A percentile compares a stretch with the other conserved stretches of the same genome.
phyloP scores from a whole-genome alignment of 2,888 invertebrate species.

The Plutella xylostella region DNA sequence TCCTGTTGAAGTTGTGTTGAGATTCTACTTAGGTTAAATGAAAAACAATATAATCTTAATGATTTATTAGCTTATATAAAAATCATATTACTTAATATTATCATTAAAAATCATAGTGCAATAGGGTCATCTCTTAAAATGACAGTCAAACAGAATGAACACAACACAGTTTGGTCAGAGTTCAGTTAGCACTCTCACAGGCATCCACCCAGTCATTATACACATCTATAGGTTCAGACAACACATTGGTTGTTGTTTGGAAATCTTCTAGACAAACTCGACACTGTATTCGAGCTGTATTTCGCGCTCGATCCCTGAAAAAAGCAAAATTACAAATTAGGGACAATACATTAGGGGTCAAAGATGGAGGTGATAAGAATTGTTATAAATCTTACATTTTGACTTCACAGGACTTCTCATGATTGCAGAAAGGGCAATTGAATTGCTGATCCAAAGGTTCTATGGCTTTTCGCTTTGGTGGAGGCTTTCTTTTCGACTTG shows the following conservation, averaged over 20 bases:
- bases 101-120: no score
- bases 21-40: no score
- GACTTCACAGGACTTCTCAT: conserved; percentile 98
- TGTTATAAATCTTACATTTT: conserved; percentile 83
- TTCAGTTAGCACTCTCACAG: conserved; percentile 89
- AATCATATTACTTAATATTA: background rate
- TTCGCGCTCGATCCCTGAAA: conserved; percentile 92
- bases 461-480: conserved; percentile 92
- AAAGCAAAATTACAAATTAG: background rate
- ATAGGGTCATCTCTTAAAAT: no score
- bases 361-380: background rate
- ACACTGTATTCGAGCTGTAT: conserved; percentile 95
- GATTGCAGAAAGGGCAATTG: conserved; percentile 99
- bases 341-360: background rate
- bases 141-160: background rate
- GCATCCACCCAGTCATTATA: conserved; percentile 99
- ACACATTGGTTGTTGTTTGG: conserved; percentile 94
- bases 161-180: conserved; percentile 17
- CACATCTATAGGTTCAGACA: conserved; percentile 98
- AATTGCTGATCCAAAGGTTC: conserved; percentile 95
- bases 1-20: no score
- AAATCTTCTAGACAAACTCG: conserved; percentile 96
- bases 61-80: background rate
- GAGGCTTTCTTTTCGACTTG: conserved; percentile 98
- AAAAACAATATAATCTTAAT: background rate